These are phyloP conservation scores for Mastigias papua DNA, from an alignment of 30 jellyfish, hydroid and myxozoan genomes.

Conservation along the genomic window DNA sequence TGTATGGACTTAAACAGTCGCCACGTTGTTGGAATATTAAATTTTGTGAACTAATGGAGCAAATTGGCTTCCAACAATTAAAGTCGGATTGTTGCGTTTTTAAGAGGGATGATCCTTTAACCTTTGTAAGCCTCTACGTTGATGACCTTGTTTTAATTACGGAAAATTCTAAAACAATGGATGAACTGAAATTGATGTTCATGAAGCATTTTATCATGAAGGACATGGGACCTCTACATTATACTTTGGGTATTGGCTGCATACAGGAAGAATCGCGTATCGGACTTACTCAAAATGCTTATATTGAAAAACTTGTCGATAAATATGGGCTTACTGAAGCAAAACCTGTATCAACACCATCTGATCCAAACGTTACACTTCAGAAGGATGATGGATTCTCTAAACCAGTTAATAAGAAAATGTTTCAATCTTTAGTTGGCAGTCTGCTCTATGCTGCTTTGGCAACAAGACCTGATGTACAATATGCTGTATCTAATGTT, in stretches of 20 bases:
- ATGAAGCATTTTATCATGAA: neutral
- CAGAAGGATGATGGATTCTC: neutral
- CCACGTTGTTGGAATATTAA: constrained; percentile 33
- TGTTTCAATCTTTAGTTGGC: neutral
- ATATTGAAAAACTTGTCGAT: neutral
- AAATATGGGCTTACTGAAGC: neutral
- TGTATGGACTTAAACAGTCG: constrained; percentile 59
- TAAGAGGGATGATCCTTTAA: neutral
- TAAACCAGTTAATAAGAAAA: neutral
- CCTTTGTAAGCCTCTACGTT: neutral
- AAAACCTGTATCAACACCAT: neutral
- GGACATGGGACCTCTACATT: neutral
- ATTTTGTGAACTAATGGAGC: neutral
- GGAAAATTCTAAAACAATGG: neutral
- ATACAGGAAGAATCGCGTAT: neutral
- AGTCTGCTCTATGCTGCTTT: neutral
- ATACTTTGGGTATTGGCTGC: neutral
- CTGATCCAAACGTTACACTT: neutral
- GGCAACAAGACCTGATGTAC: neutral
- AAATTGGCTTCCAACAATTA: neutral
- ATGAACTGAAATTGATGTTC: neutral
- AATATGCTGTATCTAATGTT: neutral
- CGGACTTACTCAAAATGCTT: neutral
- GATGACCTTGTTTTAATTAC: neutral
- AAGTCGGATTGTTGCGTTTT: neutral